Evolutionary conservation across 2,113 vertebrate species (phyloP), one percentile per base, ranked within the genome.

Genomic region (Arvicanthis niloticus): DNA sequence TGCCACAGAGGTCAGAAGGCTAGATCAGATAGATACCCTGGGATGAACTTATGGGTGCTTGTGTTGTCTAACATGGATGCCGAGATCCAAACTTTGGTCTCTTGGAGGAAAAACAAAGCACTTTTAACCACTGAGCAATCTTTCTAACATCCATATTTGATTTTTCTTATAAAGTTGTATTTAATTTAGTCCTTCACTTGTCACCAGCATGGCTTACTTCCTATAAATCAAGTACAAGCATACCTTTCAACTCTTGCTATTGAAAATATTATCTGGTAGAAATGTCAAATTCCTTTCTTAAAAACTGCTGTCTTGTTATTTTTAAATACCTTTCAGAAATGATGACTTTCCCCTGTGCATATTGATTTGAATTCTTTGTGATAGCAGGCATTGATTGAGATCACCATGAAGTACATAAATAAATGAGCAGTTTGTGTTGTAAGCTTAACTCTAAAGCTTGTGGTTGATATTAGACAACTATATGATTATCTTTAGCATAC

Each of bases 101-200:
- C 34, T 42, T 48, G 29, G 17, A 45, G 21, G 17, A 68, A 21
- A 62, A 68, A 22, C 34, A 87, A 85, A 37, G 11, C 45, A 87
- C 62, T 37, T 45, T 68, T 68, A 87, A 68, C 10, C 62, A 51
- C 11, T 68, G 62, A 51, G 6, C 42, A 42, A 51, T 68, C 29
- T 87, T 68, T 68, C 40, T 34, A 87, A 31, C 19, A 45, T 31
- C 62, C 67, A 9, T 90, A 88, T 96, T 94, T 95, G 75, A 51
- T 37, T 87, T 91, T 81, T 82, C 60, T 53, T 91, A 22, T 87
- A 56, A 94, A 93, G 82, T 75, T 94, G 26, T 2, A 77, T 93
- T 91, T 24, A 84, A 24, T 95, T 88, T 91, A 86, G 77, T 96
- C 45, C 34, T 96, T 93, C 51, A 62, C 78, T 80, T 95, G 87